Evolutionary conservation across 2,797 vertebrate species (phyloP).

Genomic region (Sus cebifrons): DNA sequence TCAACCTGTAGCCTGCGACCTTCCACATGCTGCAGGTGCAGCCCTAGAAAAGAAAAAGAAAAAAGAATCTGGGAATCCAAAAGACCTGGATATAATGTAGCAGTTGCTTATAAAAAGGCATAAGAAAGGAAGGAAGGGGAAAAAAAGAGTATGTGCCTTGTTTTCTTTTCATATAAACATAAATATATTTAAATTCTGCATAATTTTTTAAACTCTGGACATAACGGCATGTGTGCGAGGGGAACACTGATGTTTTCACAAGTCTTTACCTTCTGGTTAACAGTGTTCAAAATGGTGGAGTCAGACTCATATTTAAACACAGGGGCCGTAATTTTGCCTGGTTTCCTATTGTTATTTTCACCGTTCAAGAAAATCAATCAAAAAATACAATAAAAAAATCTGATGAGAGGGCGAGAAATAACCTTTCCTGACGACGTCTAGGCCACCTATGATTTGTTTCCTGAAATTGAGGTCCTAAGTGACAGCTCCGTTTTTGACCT

Average conservation of each 20-base stretch:
- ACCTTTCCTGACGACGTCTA: conserved; percentile 78
- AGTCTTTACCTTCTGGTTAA: conserved; percentile 54
- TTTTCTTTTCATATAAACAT: neutral
- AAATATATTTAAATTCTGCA: neutral
- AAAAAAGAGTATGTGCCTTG: neutral
- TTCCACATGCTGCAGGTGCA: no score
- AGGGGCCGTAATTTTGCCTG: conserved; percentile 61
- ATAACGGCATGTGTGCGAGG: neutral
- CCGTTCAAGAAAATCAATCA: conserved; percentile 78
- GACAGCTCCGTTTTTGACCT: conserved; percentile 83
- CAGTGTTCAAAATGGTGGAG: neutral
- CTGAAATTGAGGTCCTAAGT: conserved; percentile 82
- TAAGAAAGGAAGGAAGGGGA: neutral
- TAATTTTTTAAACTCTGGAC: neutral
- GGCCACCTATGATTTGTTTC: conserved; percentile 84
- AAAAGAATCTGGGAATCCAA: neutral
- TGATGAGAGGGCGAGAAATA: conserved; percentile 80
- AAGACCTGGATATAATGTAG: neutral
- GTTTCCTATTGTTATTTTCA: conserved; percentile 62
- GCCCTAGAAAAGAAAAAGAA: no score
- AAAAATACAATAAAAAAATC: conserved; percentile 78
- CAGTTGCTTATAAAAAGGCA: neutral
- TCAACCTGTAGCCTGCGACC: no score
- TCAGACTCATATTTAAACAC: conserved; percentile 72
- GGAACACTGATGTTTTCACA: neutral